Evolutionary conservation across 1,140 invertebrate species (phyloP).

Genomic region (Homarus americanus): DNA sequence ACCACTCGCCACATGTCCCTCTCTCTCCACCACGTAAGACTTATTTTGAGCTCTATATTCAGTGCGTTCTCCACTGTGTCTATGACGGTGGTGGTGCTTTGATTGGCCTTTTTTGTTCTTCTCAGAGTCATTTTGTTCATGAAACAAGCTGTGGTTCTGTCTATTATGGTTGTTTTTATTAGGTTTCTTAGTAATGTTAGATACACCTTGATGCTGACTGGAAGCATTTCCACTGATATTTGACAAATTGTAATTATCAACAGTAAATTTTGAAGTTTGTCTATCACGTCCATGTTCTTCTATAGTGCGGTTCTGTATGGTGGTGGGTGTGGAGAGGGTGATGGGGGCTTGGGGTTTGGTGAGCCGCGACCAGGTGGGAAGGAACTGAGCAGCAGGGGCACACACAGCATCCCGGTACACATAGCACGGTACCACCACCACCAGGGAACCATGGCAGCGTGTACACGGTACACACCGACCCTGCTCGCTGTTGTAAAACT

Average conservation of each 20-base stretch:
- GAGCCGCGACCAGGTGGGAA: constrained; percentile 38
- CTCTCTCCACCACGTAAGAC: neutral
- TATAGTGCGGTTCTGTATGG: constrained; percentile 9
- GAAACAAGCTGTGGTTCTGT: neutral
- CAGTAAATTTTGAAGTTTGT: constrained; percentile 13
- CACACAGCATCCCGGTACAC: constrained; percentile 63
- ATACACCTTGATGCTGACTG: constrained; percentile 6
- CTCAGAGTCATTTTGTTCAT: constrained; percentile 9
- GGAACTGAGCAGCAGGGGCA: constrained; percentile 54
- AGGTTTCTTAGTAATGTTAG: neutral
- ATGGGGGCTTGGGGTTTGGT: constrained; percentile 44
- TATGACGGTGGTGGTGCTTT: constrained; percentile 47
- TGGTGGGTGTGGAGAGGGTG: constrained; percentile 52
- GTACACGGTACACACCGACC: constrained; percentile 60
- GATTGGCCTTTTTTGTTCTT: constrained; percentile 40
- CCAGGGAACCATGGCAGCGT: constrained; percentile 53
- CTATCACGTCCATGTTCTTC: constrained; percentile 3
- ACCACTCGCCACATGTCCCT: constrained; percentile 25
- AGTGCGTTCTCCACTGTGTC: constrained; percentile 32
- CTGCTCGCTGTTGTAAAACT: constrained; percentile 54
- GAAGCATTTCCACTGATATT: neutral
- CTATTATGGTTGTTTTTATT: constrained; percentile 20
- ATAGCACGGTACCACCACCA: constrained; percentile 54
- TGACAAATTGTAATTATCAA: neutral
- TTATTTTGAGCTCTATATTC: constrained; percentile 26